Evolutionary conservation across 2,888 invertebrate genomes (phyloP).

Genomic region (Cabera pusaria): DNA sequence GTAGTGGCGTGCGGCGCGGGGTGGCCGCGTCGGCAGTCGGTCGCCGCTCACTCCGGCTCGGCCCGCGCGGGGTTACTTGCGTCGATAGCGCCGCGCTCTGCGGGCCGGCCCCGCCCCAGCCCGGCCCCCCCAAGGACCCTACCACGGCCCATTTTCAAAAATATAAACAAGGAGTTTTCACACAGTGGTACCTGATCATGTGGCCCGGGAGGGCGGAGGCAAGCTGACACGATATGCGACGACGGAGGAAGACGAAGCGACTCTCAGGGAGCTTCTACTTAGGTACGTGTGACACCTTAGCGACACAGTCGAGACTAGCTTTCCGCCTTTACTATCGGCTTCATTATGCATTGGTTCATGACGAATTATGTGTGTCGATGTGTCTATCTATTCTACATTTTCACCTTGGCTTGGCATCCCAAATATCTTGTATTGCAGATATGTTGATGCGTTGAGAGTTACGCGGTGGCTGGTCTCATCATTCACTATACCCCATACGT

Average conservation of each 20-base stretch:
- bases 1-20: conserved; percentile 1
- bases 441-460: conserved; percentile 51
- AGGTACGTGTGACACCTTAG: conserved; percentile 86
- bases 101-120: conserved; percentile 7
- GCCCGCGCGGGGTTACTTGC: conserved; percentile 3
- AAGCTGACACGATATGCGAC: conserved; percentile 91
- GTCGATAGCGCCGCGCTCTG: conserved; percentile 8
- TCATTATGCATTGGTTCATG: conserved; percentile 59
- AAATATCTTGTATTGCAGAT: conserved; percentile 79
- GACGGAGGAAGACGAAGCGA: conserved; percentile 95
- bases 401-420: conserved; percentile 74
- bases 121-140: conserved; percentile 1
- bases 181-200: conserved; percentile 82
- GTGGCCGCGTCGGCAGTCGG: background rate
- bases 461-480: conserved; percentile 53
- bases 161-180: conserved; percentile 74
- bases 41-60: conserved; percentile 7
- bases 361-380: conserved; percentile 42
- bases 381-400: conserved; percentile 42
- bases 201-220: conserved; percentile 82
- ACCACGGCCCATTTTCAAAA: conserved; percentile 29
- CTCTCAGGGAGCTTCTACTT: conserved; percentile 97
- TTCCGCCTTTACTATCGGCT: conserved; percentile 72
- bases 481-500: conserved; percentile 53
- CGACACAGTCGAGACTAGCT: conserved; percentile 59